A percentile compares a stretch with the other conserved stretches of the same genome.
Evolutionary conservation across 2,113 vertebrate species (phyloP).

Genomic region (Callipepla californica): DNA sequence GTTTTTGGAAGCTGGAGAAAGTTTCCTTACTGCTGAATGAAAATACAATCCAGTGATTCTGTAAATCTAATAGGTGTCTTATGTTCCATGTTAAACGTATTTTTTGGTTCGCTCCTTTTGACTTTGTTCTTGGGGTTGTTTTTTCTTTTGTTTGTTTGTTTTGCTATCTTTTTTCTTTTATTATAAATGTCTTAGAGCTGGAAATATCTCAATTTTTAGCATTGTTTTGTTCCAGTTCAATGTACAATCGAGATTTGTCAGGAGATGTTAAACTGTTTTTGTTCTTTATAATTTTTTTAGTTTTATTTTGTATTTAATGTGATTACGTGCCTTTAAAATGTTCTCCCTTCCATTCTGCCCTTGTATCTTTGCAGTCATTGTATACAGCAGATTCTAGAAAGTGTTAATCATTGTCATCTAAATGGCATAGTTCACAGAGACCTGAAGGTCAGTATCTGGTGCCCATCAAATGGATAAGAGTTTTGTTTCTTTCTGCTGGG

Average conservation of each 20-base stretch:
- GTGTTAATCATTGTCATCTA: constrained; percentile 98
- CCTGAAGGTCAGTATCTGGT: constrained; percentile 96
- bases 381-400: constrained; percentile 99
- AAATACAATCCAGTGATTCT: constrained; percentile 47
- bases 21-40: constrained; percentile 31
- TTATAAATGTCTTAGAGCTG: constrained; percentile 35
- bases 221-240: constrained; percentile 40
- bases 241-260: constrained; percentile 55
- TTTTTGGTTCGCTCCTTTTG: not conserved
- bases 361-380: constrained; percentile 95
- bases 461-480: constrained; percentile 73
- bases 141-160: not conserved
- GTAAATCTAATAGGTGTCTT: constrained; percentile 26
- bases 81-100: constrained; percentile 54
- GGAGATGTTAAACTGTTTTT: constrained; percentile 62
- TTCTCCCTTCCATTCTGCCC: constrained; percentile 88
- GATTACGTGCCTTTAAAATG: constrained; percentile 86
- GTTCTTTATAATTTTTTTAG: constrained; percentile 57
- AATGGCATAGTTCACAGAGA: constrained; percentile 98
- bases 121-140: not conserved
- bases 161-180: not conserved
- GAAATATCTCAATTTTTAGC: constrained; percentile 54
- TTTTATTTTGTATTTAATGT: constrained; percentile 79
- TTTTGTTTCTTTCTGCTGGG: constrained; percentile 43
- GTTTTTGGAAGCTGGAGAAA: constrained; percentile 30